phyloP scores from a whole-genome alignment of 1,140 invertebrate species.

The Drosophila carrolli region DNA sequence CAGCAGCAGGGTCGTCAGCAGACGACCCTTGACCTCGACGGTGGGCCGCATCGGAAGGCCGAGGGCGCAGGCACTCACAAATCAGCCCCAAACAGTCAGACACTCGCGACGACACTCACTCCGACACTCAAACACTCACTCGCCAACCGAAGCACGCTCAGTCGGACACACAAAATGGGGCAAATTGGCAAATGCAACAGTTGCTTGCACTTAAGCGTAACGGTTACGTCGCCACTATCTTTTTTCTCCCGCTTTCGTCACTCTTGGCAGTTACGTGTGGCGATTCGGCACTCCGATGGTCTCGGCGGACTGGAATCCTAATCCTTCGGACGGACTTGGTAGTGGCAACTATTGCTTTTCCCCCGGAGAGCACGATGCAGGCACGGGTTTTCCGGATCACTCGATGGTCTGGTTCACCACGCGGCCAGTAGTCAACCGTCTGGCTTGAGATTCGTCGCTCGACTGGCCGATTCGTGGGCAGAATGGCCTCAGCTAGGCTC shows the following conservation, averaged over 20 bases:
- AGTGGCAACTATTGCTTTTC: background rate
- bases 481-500: conserved; percentile 42
- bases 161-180: conserved; percentile 35
- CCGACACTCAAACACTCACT: conserved; percentile 24
- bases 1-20: conserved; percentile 58
- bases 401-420: background rate
- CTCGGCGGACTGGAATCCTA: conserved; percentile 14
- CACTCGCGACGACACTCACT: conserved; percentile 41
- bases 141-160: conserved; percentile 27
- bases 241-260: conserved; percentile 39
- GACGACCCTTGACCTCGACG: conserved; percentile 47
- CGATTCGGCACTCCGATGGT: conserved; percentile 1
- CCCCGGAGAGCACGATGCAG: conserved; percentile 5
- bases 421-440: conserved; percentile 38
- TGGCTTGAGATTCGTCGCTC: conserved; percentile 57
- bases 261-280: conserved; percentile 16
- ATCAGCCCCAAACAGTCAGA: conserved; percentile 1
- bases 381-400: conserved; percentile 8
- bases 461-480: conserved; percentile 47
- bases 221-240: conserved; percentile 68
- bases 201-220: conserved; percentile 72
- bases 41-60: conserved; percentile 35
- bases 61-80: conserved; percentile 7
- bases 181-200: conserved; percentile 77
- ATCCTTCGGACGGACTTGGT: conserved; percentile 16